A percentile compares a stretch with the other conserved stretches of the same genome.
phyloP scores from a whole-genome alignment of 2,797 vertebrate species.

The Zalophus californianus region DNA sequence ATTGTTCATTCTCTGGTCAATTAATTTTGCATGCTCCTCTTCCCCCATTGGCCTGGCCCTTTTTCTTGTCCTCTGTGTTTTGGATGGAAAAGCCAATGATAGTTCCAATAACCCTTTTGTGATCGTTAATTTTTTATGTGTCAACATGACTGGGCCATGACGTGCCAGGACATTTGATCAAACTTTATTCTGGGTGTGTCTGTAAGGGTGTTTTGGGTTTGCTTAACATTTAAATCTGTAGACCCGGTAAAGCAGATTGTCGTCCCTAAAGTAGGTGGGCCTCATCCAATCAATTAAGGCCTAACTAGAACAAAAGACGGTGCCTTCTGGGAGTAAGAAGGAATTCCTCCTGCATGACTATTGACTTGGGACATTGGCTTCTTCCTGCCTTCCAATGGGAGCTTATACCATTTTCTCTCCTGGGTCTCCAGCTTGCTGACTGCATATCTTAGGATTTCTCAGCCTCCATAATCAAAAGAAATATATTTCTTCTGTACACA shows the following conservation, averaged over 20 bases:
- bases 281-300: not conserved
- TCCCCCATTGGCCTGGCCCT: not conserved
- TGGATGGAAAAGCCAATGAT: not conserved
- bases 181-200: not conserved
- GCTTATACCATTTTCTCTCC: not conserved
- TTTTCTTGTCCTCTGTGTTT: not conserved
- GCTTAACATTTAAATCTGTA: slow-evolving; percentile 8
- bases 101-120: not conserved
- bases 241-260: not conserved
- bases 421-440: not conserved
- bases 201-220: not conserved
- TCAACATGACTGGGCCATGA: not conserved
- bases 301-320: not conserved
- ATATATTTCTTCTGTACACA: not conserved
- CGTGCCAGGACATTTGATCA: not conserved
- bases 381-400: not conserved
- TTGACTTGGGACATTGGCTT: not conserved
- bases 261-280: not conserved
- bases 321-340: not conserved
- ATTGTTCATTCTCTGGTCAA: not conserved
- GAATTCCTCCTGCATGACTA: not conserved
- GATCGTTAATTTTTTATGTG: not conserved
- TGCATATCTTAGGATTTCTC: not conserved
- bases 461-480: not conserved
- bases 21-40: not conserved